Evolutionary conservation across 2,113 vertebrate genomes (phyloP).

Genomic region (Colistium nudipinnis): DNA sequence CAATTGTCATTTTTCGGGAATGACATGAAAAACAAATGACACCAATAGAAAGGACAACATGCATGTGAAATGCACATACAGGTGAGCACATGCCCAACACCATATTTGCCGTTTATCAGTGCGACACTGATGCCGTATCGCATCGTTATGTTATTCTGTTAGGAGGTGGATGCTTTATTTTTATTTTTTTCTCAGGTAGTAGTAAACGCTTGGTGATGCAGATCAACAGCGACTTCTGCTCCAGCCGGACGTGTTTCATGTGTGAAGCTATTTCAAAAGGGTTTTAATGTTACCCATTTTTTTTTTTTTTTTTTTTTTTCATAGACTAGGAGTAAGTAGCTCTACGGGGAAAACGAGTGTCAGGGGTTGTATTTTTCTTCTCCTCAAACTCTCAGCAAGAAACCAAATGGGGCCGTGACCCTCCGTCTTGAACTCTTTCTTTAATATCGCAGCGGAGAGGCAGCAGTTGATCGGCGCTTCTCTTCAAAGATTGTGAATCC

Average conservation of each 20-base stretch:
- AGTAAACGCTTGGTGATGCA: too few relatives aligned
- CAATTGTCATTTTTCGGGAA: too few relatives aligned
- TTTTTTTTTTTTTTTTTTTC: too few relatives aligned
- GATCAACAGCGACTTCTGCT: neutral
- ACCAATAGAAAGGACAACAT: constrained; percentile 19
- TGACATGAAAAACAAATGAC: neutral
- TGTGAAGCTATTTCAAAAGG: constrained; percentile 1
- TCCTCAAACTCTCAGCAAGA: neutral
- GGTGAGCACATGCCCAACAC: constrained; percentile 24
- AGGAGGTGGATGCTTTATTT: neutral
- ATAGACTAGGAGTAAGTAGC: too few relatives aligned
- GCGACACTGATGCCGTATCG: constrained; percentile 4
- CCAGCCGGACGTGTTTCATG: neutral
- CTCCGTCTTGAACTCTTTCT: neutral
- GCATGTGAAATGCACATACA: constrained; percentile 24
- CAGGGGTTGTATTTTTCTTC: neutral
- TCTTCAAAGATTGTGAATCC: neutral
- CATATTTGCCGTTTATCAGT: neutral
- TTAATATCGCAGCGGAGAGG: neutral
- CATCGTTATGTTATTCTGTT: constrained; percentile 16
- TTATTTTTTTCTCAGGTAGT: neutral
- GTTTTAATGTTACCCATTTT: too few relatives aligned
- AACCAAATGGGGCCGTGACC: neutral
- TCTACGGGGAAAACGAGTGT: too few relatives aligned
- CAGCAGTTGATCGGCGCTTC: neutral